A percentile compares a stretch with the other conserved stretches of the same genome.
Conservation (phyloP, 2,797 vertebrate species). For the Sitta carolinensis region DNA sequence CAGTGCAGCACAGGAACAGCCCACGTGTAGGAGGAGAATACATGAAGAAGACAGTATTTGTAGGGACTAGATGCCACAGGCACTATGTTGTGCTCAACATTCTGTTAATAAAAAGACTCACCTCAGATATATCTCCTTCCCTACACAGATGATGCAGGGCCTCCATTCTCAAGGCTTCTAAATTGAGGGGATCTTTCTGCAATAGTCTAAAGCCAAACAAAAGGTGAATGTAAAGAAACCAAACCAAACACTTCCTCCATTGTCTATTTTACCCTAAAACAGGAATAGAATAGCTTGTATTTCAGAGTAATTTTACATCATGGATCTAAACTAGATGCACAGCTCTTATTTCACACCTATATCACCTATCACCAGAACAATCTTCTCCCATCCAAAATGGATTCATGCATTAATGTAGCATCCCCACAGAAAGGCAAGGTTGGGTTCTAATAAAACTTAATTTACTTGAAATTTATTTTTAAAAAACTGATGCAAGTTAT, state of each 20-base stretch:
- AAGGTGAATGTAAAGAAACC: background rate
- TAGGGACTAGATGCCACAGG: background rate
- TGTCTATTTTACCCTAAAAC: background rate
- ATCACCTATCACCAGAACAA: background rate
- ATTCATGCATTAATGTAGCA: accelerated
- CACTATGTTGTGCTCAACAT: background rate
- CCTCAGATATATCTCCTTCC: conserved; percentile 88
- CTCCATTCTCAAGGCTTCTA: conserved; percentile 90
- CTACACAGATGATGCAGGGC: conserved; percentile 88
- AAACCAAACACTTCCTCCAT: background rate
- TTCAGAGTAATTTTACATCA: background rate
- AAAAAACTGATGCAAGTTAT: background rate
- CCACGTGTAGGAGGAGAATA: background rate
- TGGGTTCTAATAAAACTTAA: background rate
- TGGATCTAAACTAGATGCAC: background rate
- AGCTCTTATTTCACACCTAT: background rate
- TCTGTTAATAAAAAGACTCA: conserved; percentile 52
- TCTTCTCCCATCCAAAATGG: background rate
- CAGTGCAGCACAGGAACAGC: background rate
- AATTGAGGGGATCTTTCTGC: conserved; percentile 89
- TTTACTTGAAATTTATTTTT: background rate
- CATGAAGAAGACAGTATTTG: background rate
- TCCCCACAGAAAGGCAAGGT: background rate
- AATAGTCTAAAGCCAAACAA: conserved; percentile 77
- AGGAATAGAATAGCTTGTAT: background rate